These are phyloP conservation scores for Erinaceus europaeus DNA, from an alignment of 2,113 vertebrate species.

Conservation along the genomic window DNA sequence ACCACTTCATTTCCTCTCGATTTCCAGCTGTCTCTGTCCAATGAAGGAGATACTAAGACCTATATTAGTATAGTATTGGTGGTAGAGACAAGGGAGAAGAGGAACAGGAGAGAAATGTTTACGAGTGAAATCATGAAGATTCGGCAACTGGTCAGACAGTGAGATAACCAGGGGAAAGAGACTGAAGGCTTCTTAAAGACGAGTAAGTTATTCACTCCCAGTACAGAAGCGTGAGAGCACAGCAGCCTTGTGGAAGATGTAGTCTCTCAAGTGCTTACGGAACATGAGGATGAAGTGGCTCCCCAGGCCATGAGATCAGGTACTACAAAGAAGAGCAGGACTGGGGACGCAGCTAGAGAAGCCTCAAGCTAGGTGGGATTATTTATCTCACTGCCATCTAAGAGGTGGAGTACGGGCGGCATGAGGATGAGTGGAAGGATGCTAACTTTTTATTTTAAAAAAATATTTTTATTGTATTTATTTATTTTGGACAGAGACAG, in stretches of 20 bases:
- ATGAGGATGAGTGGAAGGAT: not conserved
- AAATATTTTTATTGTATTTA: too few species aligned
- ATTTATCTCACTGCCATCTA: not conserved
- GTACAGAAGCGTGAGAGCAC: fast-evolving
- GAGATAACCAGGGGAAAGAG: too few species aligned
- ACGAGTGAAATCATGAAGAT: too few species aligned
- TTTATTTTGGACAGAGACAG: too few species aligned
- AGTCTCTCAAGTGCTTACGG: not conserved
- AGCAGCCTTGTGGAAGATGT: not conserved
- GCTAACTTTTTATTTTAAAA: not conserved
- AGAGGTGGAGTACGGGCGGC: not conserved
- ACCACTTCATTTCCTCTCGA: too few species aligned
- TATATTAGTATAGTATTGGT: not conserved
- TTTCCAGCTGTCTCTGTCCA: too few species aligned
- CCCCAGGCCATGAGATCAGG: not conserved
- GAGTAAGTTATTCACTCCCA: not conserved
- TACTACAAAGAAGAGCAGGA: not conserved
- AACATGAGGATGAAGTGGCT: not conserved
- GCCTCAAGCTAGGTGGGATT: not conserved
- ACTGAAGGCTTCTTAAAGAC: too few species aligned
- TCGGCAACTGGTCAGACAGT: too few species aligned
- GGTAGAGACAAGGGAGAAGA: not conserved
- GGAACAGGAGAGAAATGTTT: not conserved
- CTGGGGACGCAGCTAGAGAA: not conserved
- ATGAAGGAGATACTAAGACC: too few species aligned